phyloP scores from a whole-genome alignment of 2,113 vertebrate genomes.

The Periophthalmodon schlosseri region DNA sequence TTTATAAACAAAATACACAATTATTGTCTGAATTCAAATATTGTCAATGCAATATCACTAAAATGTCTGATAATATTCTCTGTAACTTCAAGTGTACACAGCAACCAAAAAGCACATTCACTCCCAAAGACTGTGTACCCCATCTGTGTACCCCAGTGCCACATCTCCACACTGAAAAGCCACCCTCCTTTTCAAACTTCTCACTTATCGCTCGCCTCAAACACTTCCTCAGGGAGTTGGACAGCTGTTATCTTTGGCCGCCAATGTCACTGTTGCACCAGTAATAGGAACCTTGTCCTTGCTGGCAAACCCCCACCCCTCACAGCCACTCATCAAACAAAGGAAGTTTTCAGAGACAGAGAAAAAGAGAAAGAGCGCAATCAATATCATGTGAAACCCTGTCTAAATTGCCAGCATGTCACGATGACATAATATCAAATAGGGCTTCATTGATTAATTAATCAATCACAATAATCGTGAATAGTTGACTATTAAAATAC shows the following conservation, averaged over 20 bases:
- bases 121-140: not conserved
- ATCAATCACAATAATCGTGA: no score
- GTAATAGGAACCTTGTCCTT: constrained; percentile 63
- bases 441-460: no score
- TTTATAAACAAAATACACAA: no score
- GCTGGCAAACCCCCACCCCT: constrained; percentile 11
- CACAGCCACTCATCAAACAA: constrained; percentile 42
- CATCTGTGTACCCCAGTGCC: not conserved
- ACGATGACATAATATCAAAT: no score
- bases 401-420: constrained; percentile 46
- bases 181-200: constrained; percentile 42
- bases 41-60: no score
- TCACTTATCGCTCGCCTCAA: constrained; percentile 64
- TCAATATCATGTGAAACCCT: constrained; percentile 63
- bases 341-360: constrained; percentile 59
- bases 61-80: no score
- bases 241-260: constrained; percentile 71
- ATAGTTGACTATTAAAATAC: no score
- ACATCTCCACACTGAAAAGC: constrained; percentile 23
- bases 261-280: constrained; percentile 62
- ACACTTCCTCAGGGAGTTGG: constrained; percentile 62
- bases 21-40: no score
- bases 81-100: not conserved
- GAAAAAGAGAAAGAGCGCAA: constrained; percentile 24
- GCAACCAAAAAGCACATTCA: not conserved